These are phyloP conservation scores for Drosophila robusta DNA, from an alignment of 2,888 invertebrate species.

Conservation along the genomic window DNA sequence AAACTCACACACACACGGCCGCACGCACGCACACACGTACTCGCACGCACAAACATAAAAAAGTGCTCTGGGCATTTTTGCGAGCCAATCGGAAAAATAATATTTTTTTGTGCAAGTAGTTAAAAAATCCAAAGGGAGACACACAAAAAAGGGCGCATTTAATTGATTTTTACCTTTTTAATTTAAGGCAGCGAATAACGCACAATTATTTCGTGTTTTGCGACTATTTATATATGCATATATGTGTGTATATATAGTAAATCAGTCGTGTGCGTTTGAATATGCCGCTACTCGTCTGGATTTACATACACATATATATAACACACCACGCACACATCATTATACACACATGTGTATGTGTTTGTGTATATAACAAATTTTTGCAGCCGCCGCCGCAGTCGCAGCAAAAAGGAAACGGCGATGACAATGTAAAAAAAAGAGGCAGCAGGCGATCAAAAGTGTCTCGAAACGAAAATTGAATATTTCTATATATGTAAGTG, in stretches of 20 bases:
- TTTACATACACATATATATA: conserved; percentile 43
- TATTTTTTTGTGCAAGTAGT: conserved; percentile 22
- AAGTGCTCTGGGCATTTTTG: conserved; percentile 31
- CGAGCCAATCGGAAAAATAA: conserved; percentile 54
- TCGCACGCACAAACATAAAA: conserved; percentile 15
- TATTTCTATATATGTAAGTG: conserved; percentile 25
- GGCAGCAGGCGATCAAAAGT: conserved; percentile 47
- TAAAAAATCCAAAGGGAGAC: conserved; percentile 22
- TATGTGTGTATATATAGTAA: conserved; percentile 14
- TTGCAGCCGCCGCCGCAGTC: conserved; percentile 60
- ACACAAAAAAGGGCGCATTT: conserved; percentile 39
- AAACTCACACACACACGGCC: conserved; percentile 15
- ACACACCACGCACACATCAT: conserved; percentile 14
- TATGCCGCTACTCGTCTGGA: conserved; percentile 65
- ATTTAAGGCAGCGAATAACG: conserved; percentile 30
- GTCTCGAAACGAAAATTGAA: conserved; percentile 54
- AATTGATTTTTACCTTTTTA: conserved; percentile 66
- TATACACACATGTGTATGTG: conserved; percentile 16
- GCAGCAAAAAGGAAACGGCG: conserved; percentile 67
- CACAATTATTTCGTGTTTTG: conserved; percentile 40
- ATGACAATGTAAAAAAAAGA: conserved; percentile 74
- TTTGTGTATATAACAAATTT: conserved; percentile 53
- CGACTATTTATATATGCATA: conserved; percentile 65
- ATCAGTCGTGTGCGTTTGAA: conserved; percentile 31
- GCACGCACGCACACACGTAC: conserved; percentile 11